These are phyloP conservation scores for Neodiprion fabricii DNA, from an alignment of 1,140 invertebrate genomes.

Conservation along the genomic window DNA sequence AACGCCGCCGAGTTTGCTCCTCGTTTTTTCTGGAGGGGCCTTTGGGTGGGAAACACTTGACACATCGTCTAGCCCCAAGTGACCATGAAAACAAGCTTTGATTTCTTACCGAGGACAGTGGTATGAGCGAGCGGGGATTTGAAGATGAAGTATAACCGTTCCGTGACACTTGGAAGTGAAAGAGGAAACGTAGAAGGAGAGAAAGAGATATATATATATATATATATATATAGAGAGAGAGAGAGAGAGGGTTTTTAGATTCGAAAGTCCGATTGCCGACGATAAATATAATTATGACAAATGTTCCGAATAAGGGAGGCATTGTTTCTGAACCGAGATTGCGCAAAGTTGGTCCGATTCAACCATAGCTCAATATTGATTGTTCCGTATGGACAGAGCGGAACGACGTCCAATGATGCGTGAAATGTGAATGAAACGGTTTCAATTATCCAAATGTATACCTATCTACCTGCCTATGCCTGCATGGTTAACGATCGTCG, in stretches of 20 bases:
- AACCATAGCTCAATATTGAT: neutral
- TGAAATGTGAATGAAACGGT: constrained; percentile 53
- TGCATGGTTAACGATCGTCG: constrained; percentile 1
- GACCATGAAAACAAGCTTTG: neutral
- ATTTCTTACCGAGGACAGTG: neutral
- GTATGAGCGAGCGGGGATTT: no score
- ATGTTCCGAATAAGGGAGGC: neutral
- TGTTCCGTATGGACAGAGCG: constrained; percentile 4
- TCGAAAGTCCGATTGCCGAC: neutral
- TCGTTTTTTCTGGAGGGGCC: neutral
- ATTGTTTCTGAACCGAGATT: constrained; percentile 3
- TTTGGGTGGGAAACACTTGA: neutral
- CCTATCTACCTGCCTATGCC: neutral
- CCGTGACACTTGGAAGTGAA: no score
- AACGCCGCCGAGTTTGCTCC: neutral
- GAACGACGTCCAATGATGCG: constrained; percentile 31
- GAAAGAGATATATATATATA: neutral
- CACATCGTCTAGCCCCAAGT: neutral
- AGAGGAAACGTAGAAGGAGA: neutral
- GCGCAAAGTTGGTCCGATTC: neutral
- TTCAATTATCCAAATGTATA: constrained; percentile 53
- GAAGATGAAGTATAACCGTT: no score
- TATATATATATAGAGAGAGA: neutral
- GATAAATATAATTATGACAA: constrained; percentile 5
- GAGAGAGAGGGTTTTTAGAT: neutral